A percentile compares a stretch with the other conserved stretches of the same genome.
phyloP scores from a whole-genome alignment of 2,888 invertebrate genomes.

The Drosophila melanocephala region DNA sequence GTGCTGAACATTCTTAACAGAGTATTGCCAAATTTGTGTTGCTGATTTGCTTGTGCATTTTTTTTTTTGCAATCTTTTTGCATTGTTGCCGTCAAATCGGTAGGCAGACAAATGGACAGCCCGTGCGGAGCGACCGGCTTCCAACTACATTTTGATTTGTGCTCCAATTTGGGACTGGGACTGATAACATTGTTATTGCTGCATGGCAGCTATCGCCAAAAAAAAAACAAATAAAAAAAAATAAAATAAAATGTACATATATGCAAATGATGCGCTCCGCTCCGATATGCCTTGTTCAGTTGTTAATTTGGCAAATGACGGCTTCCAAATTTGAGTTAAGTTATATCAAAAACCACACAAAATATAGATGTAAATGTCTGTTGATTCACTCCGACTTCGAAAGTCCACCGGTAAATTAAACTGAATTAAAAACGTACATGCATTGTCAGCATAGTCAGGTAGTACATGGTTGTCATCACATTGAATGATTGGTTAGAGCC shows the following conservation, averaged over 20 bases:
- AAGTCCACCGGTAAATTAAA: background rate
- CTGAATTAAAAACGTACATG: background rate
- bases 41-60: background rate
- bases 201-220: slow-evolving; percentile 16
- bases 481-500: slow-evolving; percentile 21
- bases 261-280: slow-evolving; percentile 5
- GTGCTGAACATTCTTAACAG: background rate
- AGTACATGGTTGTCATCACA: slow-evolving; percentile 20
- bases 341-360: background rate
- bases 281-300: background rate
- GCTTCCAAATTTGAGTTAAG: background rate
- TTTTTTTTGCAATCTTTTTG: slow-evolving; percentile 17
- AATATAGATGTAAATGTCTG: background rate
- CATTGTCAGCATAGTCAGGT: slow-evolving; percentile 16
- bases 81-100: slow-evolving; percentile 48
- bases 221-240: slow-evolving; percentile 2
- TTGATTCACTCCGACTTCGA: background rate
- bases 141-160: slow-evolving; percentile 68
- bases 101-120: slow-evolving; percentile 53
- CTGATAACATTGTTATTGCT: slow-evolving; percentile 64
- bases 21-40: slow-evolving; percentile 7
- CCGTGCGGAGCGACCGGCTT: slow-evolving; percentile 24
- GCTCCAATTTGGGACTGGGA: slow-evolving; percentile 56
- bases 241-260: slow-evolving; percentile 16
- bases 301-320: slow-evolving; percentile 21